Evolutionary conservation across 2,888 invertebrate species (phyloP), one percentile per base, ranked within the genome.

Genomic region (Lithodes maja): DNA sequence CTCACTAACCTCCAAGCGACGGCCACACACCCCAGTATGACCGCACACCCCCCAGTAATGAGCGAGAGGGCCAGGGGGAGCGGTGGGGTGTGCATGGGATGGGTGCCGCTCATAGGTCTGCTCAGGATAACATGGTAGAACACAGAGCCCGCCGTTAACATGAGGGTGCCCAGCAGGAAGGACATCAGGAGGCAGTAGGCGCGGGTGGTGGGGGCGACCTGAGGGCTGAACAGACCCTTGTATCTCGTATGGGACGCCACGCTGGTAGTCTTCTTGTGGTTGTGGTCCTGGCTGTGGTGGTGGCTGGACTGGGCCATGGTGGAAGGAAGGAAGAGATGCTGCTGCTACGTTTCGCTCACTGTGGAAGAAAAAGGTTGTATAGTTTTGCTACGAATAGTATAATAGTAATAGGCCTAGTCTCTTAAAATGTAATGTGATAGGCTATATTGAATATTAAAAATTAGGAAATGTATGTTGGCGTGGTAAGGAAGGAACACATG

Each of bases 41-140:
- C 78, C 55, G 82, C 1, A 50, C 78, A 9, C 2, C 90, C 90
- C 9, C 75, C 77, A 2, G 69, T 5, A 15, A 90, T 84, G 49
- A 90, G 90, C 15, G 61, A 53, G n/a, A 81, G 53, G 49, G 90
- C 87, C 17, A 90, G 82, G 9, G 90, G 84, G 3, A 87, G 81
- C 5, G 90, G 90, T 17, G 90, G 90, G 7, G 90, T 87, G 87
- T 90, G 90, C 77, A 90, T 85, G 71, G 77, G 85, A 61, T 87
- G 90, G 9, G 77, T 50, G 17, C 90, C 90, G 78, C 90, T 90
- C 85, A 85, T 90, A 15, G 90, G 90, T 12, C 61, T 77, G 55
- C 74, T 87, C 7, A 77, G 82, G 81, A 90, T 90, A 68, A 90
- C 87, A 71, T 90, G 90, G 54, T 90, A 90, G 85, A 90, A 90